A percentile compares a stretch with the other conserved stretches of the same genome.
phyloP scores from a whole-genome alignment of 1,140 invertebrate genomes.

The Apocrypta bakeri region DNA sequence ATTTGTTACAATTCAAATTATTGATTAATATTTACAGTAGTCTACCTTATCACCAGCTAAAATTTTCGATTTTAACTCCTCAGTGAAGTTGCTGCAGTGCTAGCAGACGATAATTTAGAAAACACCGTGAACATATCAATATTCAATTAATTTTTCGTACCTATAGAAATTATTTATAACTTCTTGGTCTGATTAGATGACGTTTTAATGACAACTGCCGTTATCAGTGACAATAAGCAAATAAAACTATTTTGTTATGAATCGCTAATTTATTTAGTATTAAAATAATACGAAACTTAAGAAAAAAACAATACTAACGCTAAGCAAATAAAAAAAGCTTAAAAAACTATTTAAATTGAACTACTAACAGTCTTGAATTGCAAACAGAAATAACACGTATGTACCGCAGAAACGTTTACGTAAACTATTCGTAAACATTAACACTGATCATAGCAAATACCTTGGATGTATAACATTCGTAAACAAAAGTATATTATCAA shows the following conservation, averaged over 20 bases:
- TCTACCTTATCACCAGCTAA: slow-evolving; percentile 44
- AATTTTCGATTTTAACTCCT: not conserved
- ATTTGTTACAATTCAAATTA: not conserved
- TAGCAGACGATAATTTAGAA: slow-evolving; percentile 25
- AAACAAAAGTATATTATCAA: not conserved
- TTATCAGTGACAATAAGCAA: not conserved
- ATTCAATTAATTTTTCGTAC: not conserved
- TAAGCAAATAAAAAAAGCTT: too few species aligned
- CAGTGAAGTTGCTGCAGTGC: not conserved
- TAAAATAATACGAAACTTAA: too few species aligned
- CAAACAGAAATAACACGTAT: too few species aligned
- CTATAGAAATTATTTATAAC: slow-evolving; percentile 30
- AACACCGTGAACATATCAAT: not conserved
- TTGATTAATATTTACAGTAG: slow-evolving; percentile 23
- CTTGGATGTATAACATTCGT: too few species aligned
- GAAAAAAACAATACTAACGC: too few species aligned
- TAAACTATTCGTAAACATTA: too few species aligned
- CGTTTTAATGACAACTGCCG: not conserved
- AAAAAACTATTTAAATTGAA: too few species aligned
- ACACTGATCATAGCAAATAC: too few species aligned
- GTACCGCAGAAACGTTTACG: too few species aligned
- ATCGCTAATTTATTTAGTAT: too few species aligned
- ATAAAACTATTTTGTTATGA: not conserved
- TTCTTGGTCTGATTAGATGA: not conserved
- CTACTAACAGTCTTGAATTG: too few species aligned